Percentiles rank a stretch among this genome's conserved stretches.
Evolutionary conservation across 2,113 vertebrate species (phyloP).

Genomic region (Lophius piscatorius): DNA sequence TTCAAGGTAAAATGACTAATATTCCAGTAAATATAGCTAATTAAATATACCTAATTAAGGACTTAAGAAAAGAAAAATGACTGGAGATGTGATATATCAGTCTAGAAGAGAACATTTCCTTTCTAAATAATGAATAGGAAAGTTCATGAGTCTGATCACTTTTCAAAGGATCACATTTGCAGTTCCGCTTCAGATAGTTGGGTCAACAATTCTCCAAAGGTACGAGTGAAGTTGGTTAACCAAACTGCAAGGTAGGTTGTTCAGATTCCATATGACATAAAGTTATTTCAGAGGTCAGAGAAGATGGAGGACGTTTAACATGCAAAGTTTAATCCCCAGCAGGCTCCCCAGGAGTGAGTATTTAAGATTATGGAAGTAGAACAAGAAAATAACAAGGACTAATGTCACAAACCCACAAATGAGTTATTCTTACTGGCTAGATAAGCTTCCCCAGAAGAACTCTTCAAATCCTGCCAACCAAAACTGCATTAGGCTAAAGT

Average conservation of each 20-base stretch:
- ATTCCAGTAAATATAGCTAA: too few species aligned
- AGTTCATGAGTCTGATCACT: constrained; percentile 34
- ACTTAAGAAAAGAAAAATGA: not conserved
- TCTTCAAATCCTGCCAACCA: too few species aligned
- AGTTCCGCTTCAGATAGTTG: constrained; percentile 17
- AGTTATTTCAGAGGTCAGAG: constrained; percentile 13
- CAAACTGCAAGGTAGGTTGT: constrained; percentile 9
- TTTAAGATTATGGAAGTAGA: not conserved
- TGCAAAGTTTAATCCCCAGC: constrained; percentile 1
- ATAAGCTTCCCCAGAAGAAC: not conserved
- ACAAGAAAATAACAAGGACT: too few species aligned
- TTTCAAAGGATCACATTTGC: constrained; percentile 12
- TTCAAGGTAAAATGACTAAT: too few species aligned
- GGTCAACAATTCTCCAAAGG: constrained; percentile 25
- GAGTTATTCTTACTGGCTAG: not conserved
- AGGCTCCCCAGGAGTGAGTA: not conserved
- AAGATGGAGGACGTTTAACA: constrained; percentile 1
- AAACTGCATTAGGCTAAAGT: too few species aligned
- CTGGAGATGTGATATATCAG: not conserved
- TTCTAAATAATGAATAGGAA: constrained; percentile 26
- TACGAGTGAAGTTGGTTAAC: constrained; percentile 14
- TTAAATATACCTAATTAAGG: too few species aligned
- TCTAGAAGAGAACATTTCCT: not conserved
- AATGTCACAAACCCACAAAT: too few species aligned
- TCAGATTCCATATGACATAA: constrained; percentile 17